Evolutionary conservation across 2,888 invertebrate species (phyloP).

Genomic region (Apamea anceps): DNA sequence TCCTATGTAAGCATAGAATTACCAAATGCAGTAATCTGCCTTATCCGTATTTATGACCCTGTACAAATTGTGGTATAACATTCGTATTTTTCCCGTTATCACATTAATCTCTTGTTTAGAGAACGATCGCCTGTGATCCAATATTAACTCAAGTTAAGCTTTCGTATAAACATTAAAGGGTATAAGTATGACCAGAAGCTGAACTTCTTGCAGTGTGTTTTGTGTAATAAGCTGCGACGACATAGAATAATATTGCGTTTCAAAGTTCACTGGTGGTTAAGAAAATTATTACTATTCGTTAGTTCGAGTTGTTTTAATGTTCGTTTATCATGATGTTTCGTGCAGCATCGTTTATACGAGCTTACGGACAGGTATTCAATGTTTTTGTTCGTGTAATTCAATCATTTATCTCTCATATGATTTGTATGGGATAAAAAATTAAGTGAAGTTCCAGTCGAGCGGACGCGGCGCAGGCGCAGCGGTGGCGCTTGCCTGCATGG

Average conservation of each 20-base stretch:
- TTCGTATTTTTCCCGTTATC: constrained; percentile 80
- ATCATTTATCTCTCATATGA: constrained; percentile 51
- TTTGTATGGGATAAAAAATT: constrained; percentile 57
- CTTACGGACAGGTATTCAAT: constrained; percentile 82
- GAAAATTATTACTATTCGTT: constrained; percentile 44
- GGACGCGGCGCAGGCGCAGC: constrained; percentile 56
- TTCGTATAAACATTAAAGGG: constrained; percentile 73
- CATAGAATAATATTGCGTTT: constrained; percentile 34
- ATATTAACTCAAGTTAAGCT: constrained; percentile 80
- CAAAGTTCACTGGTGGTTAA: constrained; percentile 28
- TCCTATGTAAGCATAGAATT: constrained; percentile 60
- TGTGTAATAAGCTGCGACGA: constrained; percentile 53
- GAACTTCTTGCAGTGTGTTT: constrained; percentile 64
- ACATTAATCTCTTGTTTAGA: constrained; percentile 81
- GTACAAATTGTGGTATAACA: constrained; percentile 79
- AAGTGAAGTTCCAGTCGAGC: constrained; percentile 40
- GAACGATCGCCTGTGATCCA: constrained; percentile 76
- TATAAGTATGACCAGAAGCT: constrained; percentile 78
- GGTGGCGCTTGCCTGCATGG: constrained; percentile 68
- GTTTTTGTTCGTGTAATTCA: constrained; percentile 52
- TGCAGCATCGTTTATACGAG: constrained; percentile 86
- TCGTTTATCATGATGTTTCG: constrained; percentile 82
- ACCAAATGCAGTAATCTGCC: constrained; percentile 72
- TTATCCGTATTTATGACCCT: constrained; percentile 80
- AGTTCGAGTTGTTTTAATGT: constrained; percentile 64